These are phyloP conservation scores for Otocyon megalotis DNA, from an alignment of 2,113 vertebrate genomes.

Conservation along the genomic window DNA sequence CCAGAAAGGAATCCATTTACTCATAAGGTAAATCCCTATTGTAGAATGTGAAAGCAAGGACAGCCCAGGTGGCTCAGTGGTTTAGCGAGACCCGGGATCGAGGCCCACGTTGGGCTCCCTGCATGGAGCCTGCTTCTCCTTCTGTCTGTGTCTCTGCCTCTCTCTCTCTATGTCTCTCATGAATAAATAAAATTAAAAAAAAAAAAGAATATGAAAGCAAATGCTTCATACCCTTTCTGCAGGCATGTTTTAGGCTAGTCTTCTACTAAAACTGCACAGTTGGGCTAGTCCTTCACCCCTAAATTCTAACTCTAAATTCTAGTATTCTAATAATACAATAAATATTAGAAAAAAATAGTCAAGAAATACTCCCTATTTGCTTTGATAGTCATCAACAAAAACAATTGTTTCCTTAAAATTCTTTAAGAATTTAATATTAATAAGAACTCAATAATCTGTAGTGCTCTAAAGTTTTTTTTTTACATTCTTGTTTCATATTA, in stretches of 20 bases:
- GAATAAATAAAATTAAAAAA: too few species aligned
- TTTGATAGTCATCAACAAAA: background rate
- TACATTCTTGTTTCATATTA: background rate
- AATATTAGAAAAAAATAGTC: background rate
- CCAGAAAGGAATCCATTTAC: background rate
- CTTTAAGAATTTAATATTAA: background rate
- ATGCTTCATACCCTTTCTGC: background rate
- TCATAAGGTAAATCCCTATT: background rate
- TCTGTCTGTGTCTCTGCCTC: too few species aligned
- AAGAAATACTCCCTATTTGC: background rate
- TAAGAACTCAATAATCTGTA: background rate
- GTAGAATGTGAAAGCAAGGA: background rate
- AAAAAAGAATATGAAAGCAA: background rate
- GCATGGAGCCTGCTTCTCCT: too few species aligned
- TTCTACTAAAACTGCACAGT: background rate
- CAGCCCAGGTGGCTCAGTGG: too few species aligned
- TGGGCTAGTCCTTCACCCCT: background rate
- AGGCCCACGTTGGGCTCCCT: too few species aligned
- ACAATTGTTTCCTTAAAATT: background rate
- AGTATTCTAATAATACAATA: background rate
- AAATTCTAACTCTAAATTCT: background rate
- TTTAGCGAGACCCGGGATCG: too few species aligned
- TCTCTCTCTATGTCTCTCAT: too few species aligned
- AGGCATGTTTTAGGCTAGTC: background rate
- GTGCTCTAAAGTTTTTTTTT: background rate